phyloP scores from a whole-genome alignment of 2,888 invertebrate species.

The Sinelater perroti region DNA sequence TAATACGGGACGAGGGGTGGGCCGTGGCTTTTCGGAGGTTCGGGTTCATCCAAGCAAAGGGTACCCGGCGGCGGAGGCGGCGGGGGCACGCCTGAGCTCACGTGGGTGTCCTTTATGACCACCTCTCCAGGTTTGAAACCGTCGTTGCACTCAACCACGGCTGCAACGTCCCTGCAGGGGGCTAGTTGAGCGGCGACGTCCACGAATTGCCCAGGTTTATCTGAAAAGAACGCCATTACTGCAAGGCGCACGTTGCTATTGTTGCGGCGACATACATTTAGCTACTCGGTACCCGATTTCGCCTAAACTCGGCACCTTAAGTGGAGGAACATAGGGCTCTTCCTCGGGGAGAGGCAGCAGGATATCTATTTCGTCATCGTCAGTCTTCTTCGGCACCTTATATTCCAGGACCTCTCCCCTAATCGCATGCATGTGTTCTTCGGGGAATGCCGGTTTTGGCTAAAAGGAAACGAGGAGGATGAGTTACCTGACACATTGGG shows the following conservation, averaged over 20 bases:
- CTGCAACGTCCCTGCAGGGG: neutral
- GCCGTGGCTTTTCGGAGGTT: slow-evolving; percentile 14
- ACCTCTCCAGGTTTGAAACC: slow-evolving; percentile 50
- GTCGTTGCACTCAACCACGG: slow-evolving; percentile 35
- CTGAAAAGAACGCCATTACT: neutral
- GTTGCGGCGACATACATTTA: slow-evolving; percentile 44
- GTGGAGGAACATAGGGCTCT: slow-evolving; percentile 44
- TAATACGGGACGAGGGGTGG: slow-evolving; percentile 10
- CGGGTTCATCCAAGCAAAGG: slow-evolving; percentile 27
- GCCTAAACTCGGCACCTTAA: slow-evolving; percentile 51
- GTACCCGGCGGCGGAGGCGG: slow-evolving; percentile 32
- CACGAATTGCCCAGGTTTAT: neutral
- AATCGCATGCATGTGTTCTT: slow-evolving; percentile 61
- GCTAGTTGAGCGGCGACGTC: neutral
- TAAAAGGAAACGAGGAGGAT: slow-evolving; percentile 21
- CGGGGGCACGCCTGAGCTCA: slow-evolving; percentile 23
- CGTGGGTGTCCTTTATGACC: slow-evolving; percentile 43
- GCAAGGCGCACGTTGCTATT: too few species aligned
- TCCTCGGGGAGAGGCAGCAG: slow-evolving; percentile 34
- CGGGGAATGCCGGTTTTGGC: slow-evolving; percentile 58
- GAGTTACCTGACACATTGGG: neutral
- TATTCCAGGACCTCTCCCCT: slow-evolving; percentile 55
- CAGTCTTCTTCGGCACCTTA: slow-evolving; percentile 38
- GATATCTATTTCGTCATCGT: slow-evolving; percentile 37
- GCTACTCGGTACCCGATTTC: slow-evolving; percentile 62